phyloP scores from a whole-genome alignment of 1,140 invertebrate genomes.

The Helicoverpa zea region DNA sequence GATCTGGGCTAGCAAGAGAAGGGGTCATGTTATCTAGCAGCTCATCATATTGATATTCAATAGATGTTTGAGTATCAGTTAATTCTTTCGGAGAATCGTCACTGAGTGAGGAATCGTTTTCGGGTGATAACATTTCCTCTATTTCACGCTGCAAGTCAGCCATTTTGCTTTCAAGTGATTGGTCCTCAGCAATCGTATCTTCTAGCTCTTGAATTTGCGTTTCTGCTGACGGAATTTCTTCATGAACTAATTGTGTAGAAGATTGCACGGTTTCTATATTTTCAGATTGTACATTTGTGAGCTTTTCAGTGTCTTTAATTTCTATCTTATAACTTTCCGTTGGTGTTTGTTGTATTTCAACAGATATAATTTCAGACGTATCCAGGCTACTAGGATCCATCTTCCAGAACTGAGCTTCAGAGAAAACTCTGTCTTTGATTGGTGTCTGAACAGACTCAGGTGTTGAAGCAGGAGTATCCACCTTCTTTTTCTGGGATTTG shows the following conservation, averaged over 20 bases:
- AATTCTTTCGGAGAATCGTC: slow-evolving; percentile 74
- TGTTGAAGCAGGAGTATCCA: slow-evolving; percentile 67
- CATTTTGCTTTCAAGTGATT: slow-evolving; percentile 82
- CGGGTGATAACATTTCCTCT: slow-evolving; percentile 81
- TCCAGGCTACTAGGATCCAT: slow-evolving; percentile 66
- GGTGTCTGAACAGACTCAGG: slow-evolving; percentile 80
- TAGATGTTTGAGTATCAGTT: slow-evolving; percentile 64
- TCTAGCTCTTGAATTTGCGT: slow-evolving; percentile 43
- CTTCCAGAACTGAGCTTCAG: slow-evolving; percentile 83
- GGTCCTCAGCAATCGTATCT: slow-evolving; percentile 73
- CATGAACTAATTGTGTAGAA: slow-evolving; percentile 26
- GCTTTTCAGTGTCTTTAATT: slow-evolving; percentile 1
- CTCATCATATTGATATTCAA: slow-evolving; percentile 75
- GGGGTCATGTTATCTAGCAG: slow-evolving; percentile 72
- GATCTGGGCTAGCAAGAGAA: slow-evolving; percentile 75
- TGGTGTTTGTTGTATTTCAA: slow-evolving; percentile 57
- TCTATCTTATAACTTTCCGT: slow-evolving; percentile 41
- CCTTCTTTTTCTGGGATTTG: slow-evolving; percentile 40
- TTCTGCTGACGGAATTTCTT: slow-evolving; percentile 45
- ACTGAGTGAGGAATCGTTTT: slow-evolving; percentile 78
- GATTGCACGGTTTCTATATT: slow-evolving; percentile 12
- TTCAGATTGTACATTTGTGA: slow-evolving; percentile 14
- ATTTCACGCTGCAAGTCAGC: slow-evolving; percentile 84
- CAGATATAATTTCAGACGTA: slow-evolving; percentile 65
- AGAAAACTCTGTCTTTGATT: slow-evolving; percentile 79